These are phyloP conservation scores for Lucifuga dentata DNA, from an alignment of 2,113 vertebrate genomes.

Conservation along the genomic window DNA sequence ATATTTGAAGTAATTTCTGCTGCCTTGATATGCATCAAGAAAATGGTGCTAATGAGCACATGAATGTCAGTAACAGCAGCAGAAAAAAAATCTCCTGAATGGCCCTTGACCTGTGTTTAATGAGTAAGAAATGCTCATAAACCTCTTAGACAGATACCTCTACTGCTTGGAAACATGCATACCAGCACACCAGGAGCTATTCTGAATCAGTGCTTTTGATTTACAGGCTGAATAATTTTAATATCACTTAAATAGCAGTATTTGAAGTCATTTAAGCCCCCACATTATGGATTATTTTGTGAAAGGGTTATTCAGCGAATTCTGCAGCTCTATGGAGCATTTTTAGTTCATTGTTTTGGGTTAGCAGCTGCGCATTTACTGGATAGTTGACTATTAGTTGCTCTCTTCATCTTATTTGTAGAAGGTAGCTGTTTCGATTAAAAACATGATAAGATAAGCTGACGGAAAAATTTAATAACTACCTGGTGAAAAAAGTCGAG, in stretches of 20 bases:
- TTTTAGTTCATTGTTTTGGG: no score
- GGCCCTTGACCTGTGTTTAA: conserved; percentile 66
- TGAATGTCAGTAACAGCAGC: conserved; percentile 24
- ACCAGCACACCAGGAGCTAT: conserved; percentile 58
- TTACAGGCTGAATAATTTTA: neutral
- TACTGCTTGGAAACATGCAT: conserved; percentile 51
- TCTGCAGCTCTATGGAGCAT: no score
- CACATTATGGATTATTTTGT: neutral
- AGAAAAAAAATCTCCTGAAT: conserved; percentile 3
- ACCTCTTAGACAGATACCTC: conserved; percentile 48
- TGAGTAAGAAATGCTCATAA: conserved; percentile 69
- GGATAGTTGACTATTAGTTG: no score
- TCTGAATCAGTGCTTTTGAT: conserved; percentile 30
- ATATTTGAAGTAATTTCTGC: conserved; percentile 47
- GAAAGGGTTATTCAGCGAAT: neutral
- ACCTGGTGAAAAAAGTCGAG: no score
- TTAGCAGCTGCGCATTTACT: no score
- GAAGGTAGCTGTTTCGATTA: no score
- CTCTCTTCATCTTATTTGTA: no score
- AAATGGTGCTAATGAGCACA: conserved; percentile 69
- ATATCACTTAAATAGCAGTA: neutral
- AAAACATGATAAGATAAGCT: no score
- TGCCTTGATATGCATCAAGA: conserved; percentile 59
- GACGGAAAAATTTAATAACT: no score
- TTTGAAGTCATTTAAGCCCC: neutral